Evolutionary conservation across 2,797 vertebrate genomes (phyloP).

Genomic region (Enteromius mattozi): DNA sequence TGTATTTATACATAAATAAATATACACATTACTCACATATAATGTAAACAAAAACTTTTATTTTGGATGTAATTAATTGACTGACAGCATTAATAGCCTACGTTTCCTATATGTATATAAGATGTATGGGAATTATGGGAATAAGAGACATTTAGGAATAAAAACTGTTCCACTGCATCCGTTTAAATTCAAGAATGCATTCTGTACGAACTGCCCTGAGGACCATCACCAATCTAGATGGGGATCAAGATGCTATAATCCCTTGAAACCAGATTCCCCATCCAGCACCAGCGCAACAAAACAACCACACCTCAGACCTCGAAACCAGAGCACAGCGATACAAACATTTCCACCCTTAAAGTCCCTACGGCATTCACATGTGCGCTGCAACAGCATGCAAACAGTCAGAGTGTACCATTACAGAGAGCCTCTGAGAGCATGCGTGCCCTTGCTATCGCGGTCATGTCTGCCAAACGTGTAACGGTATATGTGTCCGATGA

Average conservation of each 20-base stretch:
- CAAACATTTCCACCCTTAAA: conserved; percentile 38
- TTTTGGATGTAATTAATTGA: too few relatives aligned
- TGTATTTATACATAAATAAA: too few relatives aligned
- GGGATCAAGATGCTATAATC: not conserved
- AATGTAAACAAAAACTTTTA: too few relatives aligned
- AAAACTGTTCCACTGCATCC: not conserved
- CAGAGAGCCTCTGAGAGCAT: not conserved
- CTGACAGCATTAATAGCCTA: too few relatives aligned
- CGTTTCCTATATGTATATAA: not conserved
- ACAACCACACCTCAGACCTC: conserved; percentile 22
- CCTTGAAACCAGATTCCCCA: conserved; percentile 29
- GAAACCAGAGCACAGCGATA: conserved; percentile 23
- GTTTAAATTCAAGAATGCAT: conserved; percentile 3
- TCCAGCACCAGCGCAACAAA: conserved; percentile 19
- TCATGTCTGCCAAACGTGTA: conserved; percentile 47
- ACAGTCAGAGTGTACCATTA: conserved; percentile 13
- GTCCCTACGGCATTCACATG: conserved; percentile 10
- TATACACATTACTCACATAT: too few relatives aligned
- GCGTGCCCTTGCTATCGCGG: conserved; percentile 23
- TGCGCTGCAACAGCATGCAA: conserved; percentile 3
- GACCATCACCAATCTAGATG: conserved; percentile 23
- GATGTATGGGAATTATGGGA: not conserved
- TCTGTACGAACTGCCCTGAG: not conserved
- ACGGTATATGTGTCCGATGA: conserved; percentile 32
- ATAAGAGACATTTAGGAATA: not conserved